Evolutionary conservation across 2,797 vertebrate species (phyloP), one percentile per base, ranked within the genome.

Genomic region (Ceryle rudis): DNA sequence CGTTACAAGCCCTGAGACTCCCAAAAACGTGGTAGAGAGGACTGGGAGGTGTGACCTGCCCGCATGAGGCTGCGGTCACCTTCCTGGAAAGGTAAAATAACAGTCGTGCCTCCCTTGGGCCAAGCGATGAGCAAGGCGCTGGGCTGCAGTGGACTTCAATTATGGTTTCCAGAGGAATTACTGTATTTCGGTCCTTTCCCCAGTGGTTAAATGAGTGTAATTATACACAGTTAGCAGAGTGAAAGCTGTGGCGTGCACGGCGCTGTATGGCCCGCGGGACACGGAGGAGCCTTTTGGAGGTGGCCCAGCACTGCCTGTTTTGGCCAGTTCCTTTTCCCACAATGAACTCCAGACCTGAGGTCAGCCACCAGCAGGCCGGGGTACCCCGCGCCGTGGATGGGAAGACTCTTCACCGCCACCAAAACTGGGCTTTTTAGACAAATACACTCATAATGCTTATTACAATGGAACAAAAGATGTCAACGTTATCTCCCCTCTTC

Each of bases 381-480:
- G 14, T 3, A 10, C n/a, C 69, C 80, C 6, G 6, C 6, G 4
- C 23, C 8, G 1, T 37, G 12, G 20, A 3, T 4, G 17, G 79
- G 55, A 31, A 19, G 7, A 0, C 37, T 39, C 0, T 4, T 70
- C 58, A 9, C 5, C 37, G 5, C 39, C 0, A 0, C 72, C 37
- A 18, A 8, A 55, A 10, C 2, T 8, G 15, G 12, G 8, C 10
- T 0, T 1, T 61, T 71, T 26, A 14, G 61, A 42, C 51, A 52
- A 22, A n/a, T 3, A 1, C 7, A 1, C 20, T 28, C 31, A 11
- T n/a, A 4, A 16, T 5, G 3, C 1, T 2, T 23, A 49, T 35
- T 46, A 39, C 11, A 14, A 26, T 37, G 7, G 33, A 78, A 11
- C 20, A 0, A 2, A 16, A 15, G 1, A 1, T 3, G 35, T 1